Conservation (phyloP, 2,113 vertebrate species). For the Myocastor coypus region DNA sequence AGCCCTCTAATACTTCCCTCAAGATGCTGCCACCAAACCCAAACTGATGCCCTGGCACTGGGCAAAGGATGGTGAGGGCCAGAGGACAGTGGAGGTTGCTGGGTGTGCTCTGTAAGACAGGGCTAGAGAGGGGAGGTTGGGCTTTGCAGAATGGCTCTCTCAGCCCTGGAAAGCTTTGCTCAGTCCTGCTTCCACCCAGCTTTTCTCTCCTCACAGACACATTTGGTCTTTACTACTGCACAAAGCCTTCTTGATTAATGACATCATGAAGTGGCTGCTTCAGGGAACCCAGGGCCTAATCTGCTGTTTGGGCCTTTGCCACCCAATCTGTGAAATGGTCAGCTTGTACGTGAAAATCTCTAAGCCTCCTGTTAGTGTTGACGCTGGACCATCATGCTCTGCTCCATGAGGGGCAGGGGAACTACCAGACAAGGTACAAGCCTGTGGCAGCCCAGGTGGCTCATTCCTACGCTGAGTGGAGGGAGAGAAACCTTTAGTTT, state of each 20-base stretch:
- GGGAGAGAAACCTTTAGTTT: not conserved
- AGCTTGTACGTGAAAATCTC: not conserved
- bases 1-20: conserved; percentile 54
- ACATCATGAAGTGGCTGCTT: not conserved
- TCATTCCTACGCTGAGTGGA: not conserved
- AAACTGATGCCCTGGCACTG: conserved; percentile 57
- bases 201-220: not conserved
- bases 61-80: not conserved
- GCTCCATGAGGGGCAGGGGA: no score
- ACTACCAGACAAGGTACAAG: not conserved
- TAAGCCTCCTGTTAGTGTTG: not conserved
- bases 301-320: not conserved
- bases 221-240: not conserved
- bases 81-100: not conserved
- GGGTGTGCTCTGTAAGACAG: conserved; percentile 36
- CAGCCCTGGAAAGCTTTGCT: not conserved
- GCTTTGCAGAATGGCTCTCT: not conserved
- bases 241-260: conserved; percentile 53
- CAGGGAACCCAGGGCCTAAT: not conserved
- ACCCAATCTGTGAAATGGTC: not conserved
- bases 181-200: not conserved
- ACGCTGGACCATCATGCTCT: not conserved
- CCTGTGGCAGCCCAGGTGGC: not conserved
- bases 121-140: not conserved
- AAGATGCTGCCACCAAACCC: conserved; percentile 67